These are phyloP conservation scores for Meiosimyza platycephala DNA, from an alignment of 2,888 invertebrate species.

Conservation along the genomic window DNA sequence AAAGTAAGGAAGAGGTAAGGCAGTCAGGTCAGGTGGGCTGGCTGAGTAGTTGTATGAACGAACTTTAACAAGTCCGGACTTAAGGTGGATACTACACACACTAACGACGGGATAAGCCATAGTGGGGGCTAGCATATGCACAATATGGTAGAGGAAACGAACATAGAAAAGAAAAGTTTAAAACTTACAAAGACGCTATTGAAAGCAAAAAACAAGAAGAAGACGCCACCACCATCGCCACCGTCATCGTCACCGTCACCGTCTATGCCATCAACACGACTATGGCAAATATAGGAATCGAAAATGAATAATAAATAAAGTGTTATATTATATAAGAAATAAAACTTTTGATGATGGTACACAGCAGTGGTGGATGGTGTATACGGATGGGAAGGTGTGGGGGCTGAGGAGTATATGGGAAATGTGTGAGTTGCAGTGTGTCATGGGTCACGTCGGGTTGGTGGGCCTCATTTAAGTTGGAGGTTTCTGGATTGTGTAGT, in stretches of 20 bases:
- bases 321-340: constrained; percentile 55
- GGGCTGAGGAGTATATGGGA: background rate
- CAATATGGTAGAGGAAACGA: background rate
- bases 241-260: too few relatives aligned
- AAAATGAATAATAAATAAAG: constrained; percentile 65
- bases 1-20: background rate
- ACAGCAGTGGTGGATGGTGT: background rate
- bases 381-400: background rate
- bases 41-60: background rate
- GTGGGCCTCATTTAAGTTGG: too few relatives aligned
- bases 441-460: too few relatives aligned
- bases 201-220: constrained; percentile 36
- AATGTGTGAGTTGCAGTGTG: background rate
- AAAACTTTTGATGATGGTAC: constrained; percentile 11
- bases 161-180: background rate
- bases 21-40: background rate
- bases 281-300: constrained; percentile 53
- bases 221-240: constrained; percentile 2
- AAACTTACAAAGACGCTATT: constrained; percentile 22
- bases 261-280: background rate
- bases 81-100: background rate
- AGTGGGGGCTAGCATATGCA: background rate
- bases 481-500: too few relatives aligned
- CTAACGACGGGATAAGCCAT: too few relatives aligned
- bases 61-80: background rate